Percentiles rank a stretch among this genome's conserved stretches.
phyloP scores from a whole-genome alignment of 1,140 invertebrate genomes.

The Cheumatopsyche charites region DNA sequence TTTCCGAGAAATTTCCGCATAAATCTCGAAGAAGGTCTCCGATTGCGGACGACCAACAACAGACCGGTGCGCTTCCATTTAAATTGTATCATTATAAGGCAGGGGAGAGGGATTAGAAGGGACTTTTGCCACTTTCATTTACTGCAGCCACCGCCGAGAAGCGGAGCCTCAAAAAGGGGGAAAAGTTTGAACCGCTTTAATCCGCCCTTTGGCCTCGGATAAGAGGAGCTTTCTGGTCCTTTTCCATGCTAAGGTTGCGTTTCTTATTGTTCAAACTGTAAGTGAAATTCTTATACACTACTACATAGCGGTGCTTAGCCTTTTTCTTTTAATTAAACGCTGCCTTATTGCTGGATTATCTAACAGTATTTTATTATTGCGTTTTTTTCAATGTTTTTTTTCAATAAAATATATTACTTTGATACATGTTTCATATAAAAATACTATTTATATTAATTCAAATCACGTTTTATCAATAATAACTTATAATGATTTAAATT shows the following conservation, averaged over 20 bases:
- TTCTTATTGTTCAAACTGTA: slow-evolving; percentile 25
- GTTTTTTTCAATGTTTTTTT: no score
- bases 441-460: no score
- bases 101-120: background rate
- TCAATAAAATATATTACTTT: no score
- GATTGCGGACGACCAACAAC: background rate
- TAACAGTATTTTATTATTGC: no score
- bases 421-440: no score
- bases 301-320: background rate
- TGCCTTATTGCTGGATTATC: no score
- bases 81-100: slow-evolving; percentile 31
- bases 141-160: background rate
- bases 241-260: background rate
- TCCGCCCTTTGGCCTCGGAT: slow-evolving; percentile 7
- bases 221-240: slow-evolving; percentile 8
- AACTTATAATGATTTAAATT: no score
- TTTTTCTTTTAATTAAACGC: slow-evolving; percentile 21
- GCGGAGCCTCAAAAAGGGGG: background rate
- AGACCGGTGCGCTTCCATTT: background rate
- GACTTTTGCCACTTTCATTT: slow-evolving; percentile 30
- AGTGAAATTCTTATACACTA: slow-evolving; percentile 10
- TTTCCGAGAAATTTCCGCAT: background rate
- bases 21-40: background rate
- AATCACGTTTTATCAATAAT: no score
- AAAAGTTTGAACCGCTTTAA: slow-evolving; percentile 17